Evolutionary conservation across 1,140 invertebrate species (phyloP).

Genomic region (Saccostrea cuccullata): DNA sequence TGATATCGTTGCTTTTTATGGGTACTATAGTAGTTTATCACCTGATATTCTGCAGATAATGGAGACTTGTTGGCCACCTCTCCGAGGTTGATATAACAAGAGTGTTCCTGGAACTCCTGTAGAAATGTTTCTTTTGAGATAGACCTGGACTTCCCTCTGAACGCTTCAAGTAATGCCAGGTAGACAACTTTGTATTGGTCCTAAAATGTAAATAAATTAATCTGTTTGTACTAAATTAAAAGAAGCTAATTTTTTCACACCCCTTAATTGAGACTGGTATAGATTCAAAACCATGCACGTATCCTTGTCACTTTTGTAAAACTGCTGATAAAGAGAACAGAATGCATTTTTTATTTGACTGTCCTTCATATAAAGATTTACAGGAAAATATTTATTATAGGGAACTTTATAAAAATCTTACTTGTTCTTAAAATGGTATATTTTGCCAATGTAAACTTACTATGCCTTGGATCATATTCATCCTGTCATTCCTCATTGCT

Average conservation of each 20-base stretch:
- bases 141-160: not conserved
- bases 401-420: not conserved
- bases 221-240: too few species aligned
- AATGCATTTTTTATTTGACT: too few species aligned
- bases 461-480: slow-evolving; percentile 14
- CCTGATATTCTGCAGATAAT: not conserved
- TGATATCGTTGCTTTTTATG: too few species aligned
- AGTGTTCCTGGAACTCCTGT: not conserved
- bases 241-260: too few species aligned
- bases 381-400: not conserved
- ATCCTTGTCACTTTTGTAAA: too few species aligned
- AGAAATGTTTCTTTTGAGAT: not conserved
- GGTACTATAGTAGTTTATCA: not conserved
- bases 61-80: not conserved
- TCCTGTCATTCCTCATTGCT: not conserved
- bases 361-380: not conserved
- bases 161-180: not conserved
- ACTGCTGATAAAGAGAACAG: too few species aligned
- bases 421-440: too few species aligned
- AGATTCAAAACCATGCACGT: too few species aligned
- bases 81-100: slow-evolving; percentile 2
- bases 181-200: not conserved
- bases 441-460: not conserved
- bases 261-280: too few species aligned
- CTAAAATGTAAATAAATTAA: not conserved